Conservation (phyloP, 1,140 invertebrate species). For the Aphelenchoides besseyi region DNA sequence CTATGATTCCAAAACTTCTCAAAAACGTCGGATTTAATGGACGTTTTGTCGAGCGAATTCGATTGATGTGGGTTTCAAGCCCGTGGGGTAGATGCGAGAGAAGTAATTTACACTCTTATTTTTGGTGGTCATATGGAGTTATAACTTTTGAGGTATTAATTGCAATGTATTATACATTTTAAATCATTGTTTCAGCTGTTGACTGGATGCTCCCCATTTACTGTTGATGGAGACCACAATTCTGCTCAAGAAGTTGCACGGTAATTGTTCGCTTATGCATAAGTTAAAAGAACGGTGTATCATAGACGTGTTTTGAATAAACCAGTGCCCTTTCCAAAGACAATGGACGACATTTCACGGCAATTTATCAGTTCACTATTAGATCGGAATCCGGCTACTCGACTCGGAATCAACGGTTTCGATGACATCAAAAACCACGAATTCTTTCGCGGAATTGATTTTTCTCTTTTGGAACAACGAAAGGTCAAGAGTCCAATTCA, state of each 20-base stretch:
- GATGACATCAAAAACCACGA: constrained; percentile 79
- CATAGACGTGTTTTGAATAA: constrained; percentile 76
- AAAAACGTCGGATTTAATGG: too few relatives aligned
- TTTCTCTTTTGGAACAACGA: constrained; percentile 74
- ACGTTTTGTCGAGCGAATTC: too few relatives aligned
- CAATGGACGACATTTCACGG: constrained; percentile 68
- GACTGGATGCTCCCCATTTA: constrained; percentile 95
- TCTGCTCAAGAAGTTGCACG: constrained; percentile 87
- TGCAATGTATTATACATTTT: constrained; percentile 91
- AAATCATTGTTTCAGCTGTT: constrained; percentile 89
- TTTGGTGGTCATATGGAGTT: constrained; percentile 63
- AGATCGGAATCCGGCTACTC: constrained; percentile 79
- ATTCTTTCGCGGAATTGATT: constrained; percentile 78
- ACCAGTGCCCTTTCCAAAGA: constrained; percentile 78
- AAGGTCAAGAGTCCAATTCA: constrained; percentile 77
- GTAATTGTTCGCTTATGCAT: constrained; percentile 65
- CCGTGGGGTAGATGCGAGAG: too few relatives aligned
- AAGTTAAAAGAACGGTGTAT: too few relatives aligned
- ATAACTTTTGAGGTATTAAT: too few relatives aligned
- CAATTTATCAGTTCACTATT: constrained; percentile 75
- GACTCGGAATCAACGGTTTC: constrained; percentile 79
- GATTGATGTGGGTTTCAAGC: too few relatives aligned
- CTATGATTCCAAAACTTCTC: too few relatives aligned
- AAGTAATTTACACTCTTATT: too few relatives aligned
- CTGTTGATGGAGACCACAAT: constrained; percentile 84